These are phyloP conservation scores for Geothlypis trichas DNA, from an alignment of 2,113 vertebrate species.

Conservation along the genomic window DNA sequence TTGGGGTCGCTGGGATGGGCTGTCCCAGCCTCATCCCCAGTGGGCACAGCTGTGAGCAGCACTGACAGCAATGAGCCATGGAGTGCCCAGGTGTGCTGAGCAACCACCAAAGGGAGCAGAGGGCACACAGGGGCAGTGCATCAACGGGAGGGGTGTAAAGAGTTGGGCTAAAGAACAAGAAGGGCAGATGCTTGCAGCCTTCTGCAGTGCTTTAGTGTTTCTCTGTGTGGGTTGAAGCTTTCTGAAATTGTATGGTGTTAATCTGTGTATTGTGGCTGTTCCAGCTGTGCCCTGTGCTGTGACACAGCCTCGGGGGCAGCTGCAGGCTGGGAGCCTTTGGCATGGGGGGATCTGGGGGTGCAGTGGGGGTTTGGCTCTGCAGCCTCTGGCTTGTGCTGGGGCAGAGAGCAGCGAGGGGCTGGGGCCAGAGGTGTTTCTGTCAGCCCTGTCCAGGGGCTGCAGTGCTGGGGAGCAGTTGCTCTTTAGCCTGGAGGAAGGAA, in stretches of 20 bases:
- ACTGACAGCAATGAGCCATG: no score
- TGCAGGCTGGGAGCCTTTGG: neutral
- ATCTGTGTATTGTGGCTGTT: neutral
- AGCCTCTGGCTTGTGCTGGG: neutral
- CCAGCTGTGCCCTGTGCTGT: neutral
- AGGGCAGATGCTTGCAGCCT: no score
- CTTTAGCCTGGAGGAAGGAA: neutral
- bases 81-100: no score
- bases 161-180: no score
- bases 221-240: no score
- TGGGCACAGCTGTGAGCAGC: no score
- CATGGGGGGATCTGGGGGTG: accelerated
- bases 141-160: no score
- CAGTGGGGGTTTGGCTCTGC: neutral
- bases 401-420: accelerated
- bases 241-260: accelerated
- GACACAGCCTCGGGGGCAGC: neutral
- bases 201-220: no score
- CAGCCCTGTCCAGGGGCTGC: accelerated
- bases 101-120: no score
- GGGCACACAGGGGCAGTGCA: no score
- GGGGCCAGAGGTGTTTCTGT: neutral
- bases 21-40: no score
- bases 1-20: no score
- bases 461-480: neutral